These are phyloP conservation scores for Strix aluco DNA, from an alignment of 2,113 vertebrate species.

Conservation along the genomic window DNA sequence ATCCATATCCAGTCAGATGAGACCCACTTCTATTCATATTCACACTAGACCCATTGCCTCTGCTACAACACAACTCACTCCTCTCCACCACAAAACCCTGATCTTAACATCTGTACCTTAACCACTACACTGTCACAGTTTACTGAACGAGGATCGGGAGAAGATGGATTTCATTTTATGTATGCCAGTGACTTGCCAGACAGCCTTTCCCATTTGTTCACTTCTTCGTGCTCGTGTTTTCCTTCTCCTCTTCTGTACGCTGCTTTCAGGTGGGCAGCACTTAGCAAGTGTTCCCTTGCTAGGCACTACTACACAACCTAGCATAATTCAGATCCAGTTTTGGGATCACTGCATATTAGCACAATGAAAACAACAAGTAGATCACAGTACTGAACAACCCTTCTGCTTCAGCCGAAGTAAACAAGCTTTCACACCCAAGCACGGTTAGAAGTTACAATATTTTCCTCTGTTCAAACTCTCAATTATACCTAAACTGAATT, in stretches of 20 bases:
- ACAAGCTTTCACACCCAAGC: not conserved
- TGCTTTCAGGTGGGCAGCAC: not conserved
- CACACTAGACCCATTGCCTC: not conserved
- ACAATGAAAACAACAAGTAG: not conserved
- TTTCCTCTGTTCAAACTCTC: not conserved
- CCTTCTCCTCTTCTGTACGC: not conserved
- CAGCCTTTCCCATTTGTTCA: not conserved
- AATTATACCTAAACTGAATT: not conserved
- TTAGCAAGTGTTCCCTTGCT: not conserved
- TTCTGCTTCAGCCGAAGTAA: not conserved
- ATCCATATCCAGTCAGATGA: not conserved
- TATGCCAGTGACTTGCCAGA: not conserved
- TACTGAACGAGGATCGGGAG: not conserved
- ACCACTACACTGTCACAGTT: not conserved
- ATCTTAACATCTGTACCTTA: not conserved
- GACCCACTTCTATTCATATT: not conserved
- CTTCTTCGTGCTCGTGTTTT: not conserved
- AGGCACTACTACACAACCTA: not conserved
- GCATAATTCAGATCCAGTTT: not conserved
- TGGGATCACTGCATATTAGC: not conserved
- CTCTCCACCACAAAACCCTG: not conserved
- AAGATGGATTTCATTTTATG: not conserved
- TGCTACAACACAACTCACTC: not conserved
- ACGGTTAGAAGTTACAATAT: not conserved
- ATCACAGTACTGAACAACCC: not conserved